Base-by-base conservation (phyloP, 2,113 vertebrate genomes). In the Colaptes auratus region DNA sequence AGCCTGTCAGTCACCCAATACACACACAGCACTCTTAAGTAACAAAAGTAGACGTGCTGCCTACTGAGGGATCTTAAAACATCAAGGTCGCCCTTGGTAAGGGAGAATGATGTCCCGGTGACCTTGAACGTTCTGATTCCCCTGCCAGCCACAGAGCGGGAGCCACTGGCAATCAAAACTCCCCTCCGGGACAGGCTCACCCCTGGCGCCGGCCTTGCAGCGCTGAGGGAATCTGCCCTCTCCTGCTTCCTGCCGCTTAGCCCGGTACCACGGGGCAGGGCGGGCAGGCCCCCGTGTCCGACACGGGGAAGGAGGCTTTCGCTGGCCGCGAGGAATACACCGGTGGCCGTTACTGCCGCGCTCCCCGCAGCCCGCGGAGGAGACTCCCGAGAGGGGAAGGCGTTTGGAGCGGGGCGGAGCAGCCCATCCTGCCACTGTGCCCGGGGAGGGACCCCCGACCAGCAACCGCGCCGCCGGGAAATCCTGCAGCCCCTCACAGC, bases 281-380 rank as follows among this genome's bases (percentile, higher is more conserved):
- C 6, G 3, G 59, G 6, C 4, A 28, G 28, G 36, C 6, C 77
- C 4, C 25, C 7, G 19, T 0, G 15, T 7, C 11, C 4, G 9
- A 10, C 59, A 3, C 13, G 0, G 14, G 0, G 0, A 10, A 0
- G 28, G 1, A 7, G 7, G 3, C 9, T 3, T 23, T 52, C 25
- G 11, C 1, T 6, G 3, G 5, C 6, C 35, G 3, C 10, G 1
- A 1, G 9, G 50, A 12, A 25, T 52, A 24, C 50, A 52, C 19
- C 30, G 1, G 21, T 8, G 0, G 0, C 10, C 0, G 1, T 3
- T 52, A 24, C 50, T 12, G 0, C 33, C 16, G 6, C 13, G 2
- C 44, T 4, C 8, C 25, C 55, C 61, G 1, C 42, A 2, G 8
- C 48, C 10, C 25, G 5, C 36, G 0, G 16, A 23, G 17, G 28